Conservation (phyloP, 2,113 vertebrate species). For the Catagonus wagneri region DNA sequence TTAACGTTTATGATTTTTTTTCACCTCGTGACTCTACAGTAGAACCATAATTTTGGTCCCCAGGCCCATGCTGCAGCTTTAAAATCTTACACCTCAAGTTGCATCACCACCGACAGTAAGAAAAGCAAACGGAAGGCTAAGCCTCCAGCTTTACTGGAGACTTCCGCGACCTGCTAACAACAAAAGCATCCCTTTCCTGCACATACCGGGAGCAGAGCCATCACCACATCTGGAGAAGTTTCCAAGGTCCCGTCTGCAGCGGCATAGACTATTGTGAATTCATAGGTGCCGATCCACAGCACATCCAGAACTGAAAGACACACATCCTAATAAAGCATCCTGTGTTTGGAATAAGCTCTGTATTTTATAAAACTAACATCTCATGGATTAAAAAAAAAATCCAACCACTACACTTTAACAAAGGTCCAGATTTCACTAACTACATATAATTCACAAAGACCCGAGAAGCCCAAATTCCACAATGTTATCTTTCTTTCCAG, state of each 20-base stretch:
- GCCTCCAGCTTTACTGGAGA: rapidly evolving
- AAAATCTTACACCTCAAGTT: background rate
- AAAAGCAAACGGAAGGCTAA: background rate
- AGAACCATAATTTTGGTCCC: background rate
- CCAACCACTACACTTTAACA: background rate
- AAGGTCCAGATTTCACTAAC: background rate
- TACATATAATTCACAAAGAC: background rate
- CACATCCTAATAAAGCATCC: background rate
- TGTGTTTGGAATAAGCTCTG: background rate
- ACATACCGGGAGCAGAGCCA: constrained; percentile 95
- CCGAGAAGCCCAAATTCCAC: background rate
- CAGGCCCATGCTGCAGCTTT: rapidly evolving
- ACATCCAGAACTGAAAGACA: constrained; percentile 94
- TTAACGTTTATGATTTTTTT: background rate
- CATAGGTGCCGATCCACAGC: constrained; percentile 95
- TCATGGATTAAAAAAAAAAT: background rate
- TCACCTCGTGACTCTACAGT: background rate
- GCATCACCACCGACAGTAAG: background rate
- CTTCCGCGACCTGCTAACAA: background rate
- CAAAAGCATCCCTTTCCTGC: rapidly evolving
- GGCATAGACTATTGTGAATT: constrained; percentile 95
- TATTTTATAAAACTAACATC: background rate
- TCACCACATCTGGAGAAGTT: constrained; percentile 94
- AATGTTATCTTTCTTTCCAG: no score
- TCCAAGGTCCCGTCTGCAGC: constrained; percentile 94